Conservation (phyloP, 2,888 invertebrate species). For the Erynnis tages region DNA sequence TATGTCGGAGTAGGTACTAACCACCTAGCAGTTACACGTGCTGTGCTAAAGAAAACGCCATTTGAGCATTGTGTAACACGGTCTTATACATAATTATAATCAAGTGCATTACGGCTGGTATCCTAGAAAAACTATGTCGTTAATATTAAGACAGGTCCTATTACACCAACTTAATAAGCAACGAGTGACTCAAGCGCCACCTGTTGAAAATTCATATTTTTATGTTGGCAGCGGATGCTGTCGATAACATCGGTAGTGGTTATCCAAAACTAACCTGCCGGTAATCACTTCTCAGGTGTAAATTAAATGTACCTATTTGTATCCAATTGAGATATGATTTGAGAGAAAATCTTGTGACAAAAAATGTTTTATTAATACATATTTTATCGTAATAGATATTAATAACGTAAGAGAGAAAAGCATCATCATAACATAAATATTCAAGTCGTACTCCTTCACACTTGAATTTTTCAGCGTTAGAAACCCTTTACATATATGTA, state of each 20-base stretch:
- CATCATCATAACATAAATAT: constrained; percentile 28
- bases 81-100: constrained; percentile 6
- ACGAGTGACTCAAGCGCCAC: constrained; percentile 1
- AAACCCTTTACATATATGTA: constrained; percentile 51
- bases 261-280: too few relatives aligned
- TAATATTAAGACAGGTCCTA: neutral
- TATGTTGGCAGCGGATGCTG: neutral
- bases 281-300: too few relatives aligned
- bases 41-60: neutral
- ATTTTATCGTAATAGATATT: neutral
- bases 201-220: neutral
- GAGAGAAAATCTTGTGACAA: too few relatives aligned
- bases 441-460: constrained; percentile 31
- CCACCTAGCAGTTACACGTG: too few relatives aligned
- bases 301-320: too few relatives aligned
- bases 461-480: constrained; percentile 33
- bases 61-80: neutral
- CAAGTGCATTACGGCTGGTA: neutral
- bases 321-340: too few relatives aligned
- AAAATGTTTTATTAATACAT: too few relatives aligned
- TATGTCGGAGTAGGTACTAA: too few relatives aligned
- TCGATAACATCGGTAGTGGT: too few relatives aligned
- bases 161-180: neutral
- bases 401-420: neutral
- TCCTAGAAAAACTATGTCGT: neutral